phyloP scores from a whole-genome alignment of 2,797 vertebrate genomes.

The Valencia hispanica region DNA sequence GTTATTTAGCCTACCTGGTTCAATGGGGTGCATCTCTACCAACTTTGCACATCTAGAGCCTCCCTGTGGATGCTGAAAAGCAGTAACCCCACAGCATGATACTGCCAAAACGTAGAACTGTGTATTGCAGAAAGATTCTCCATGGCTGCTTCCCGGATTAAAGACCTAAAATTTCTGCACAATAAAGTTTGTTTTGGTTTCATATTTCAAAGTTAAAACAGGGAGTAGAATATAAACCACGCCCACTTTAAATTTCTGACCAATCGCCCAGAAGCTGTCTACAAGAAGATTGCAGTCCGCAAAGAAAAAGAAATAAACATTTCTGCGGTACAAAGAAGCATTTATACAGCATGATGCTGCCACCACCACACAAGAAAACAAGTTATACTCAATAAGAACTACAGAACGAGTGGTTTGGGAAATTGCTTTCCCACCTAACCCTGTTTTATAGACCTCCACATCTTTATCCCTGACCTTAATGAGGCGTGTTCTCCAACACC shows the following conservation, averaged over 20 bases:
- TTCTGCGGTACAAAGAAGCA: too few relatives aligned
- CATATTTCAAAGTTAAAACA: too few relatives aligned
- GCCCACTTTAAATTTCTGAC: neutral
- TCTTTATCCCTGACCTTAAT: neutral
- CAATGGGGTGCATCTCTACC: neutral
- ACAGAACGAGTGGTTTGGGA: too few relatives aligned
- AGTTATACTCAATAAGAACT: too few relatives aligned
- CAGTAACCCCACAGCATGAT: neutral
- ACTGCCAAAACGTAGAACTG: neutral
- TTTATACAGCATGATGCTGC: too few relatives aligned
- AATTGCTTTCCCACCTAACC: neutral
- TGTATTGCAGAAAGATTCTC: neutral
- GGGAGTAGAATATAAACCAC: neutral
- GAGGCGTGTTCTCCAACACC: neutral
- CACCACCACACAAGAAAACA: too few relatives aligned
- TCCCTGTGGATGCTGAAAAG: neutral
- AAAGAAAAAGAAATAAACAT: too few relatives aligned
- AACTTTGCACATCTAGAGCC: neutral
- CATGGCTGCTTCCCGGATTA: too few relatives aligned
- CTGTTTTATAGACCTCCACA: neutral
- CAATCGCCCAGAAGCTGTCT: neutral
- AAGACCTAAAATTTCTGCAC: too few relatives aligned
- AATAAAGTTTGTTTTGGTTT: too few relatives aligned
- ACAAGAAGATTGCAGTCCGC: too few relatives aligned
- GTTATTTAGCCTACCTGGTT: neutral